Conservation (phyloP, 2,113 vertebrate genomes). For the Pteruthius melanotis region DNA sequence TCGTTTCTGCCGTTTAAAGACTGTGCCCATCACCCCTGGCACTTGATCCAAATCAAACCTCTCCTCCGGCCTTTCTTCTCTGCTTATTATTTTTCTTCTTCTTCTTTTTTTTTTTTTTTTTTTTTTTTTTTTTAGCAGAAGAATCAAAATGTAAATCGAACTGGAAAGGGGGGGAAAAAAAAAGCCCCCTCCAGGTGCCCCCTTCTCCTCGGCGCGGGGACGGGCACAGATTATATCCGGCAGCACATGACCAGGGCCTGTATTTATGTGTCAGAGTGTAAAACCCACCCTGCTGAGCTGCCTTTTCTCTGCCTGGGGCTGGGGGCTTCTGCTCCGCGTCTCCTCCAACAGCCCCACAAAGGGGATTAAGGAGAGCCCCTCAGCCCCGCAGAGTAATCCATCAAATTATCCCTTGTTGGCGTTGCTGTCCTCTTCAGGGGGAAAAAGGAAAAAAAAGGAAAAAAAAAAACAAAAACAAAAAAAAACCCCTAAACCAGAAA, state of each 20-base stretch:
- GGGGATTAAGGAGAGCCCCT: slow-evolving; percentile 79
- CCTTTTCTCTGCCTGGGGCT: slow-evolving; percentile 73
- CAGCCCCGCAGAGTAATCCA: slow-evolving; percentile 75
- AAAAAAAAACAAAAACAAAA: not conserved
- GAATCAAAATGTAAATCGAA: slow-evolving; percentile 61
- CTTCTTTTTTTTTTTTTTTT: not conserved
- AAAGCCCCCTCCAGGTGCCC: slow-evolving; percentile 36
- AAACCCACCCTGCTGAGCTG: slow-evolving; percentile 72
- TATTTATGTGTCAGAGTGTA: slow-evolving; percentile 68
- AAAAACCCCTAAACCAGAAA: not conserved
- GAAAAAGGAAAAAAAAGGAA: not conserved
- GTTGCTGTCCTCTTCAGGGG: slow-evolving; percentile 54
- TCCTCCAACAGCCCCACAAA: slow-evolving; percentile 74
- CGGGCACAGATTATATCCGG: slow-evolving; percentile 43
- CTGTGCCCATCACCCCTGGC: not conserved
- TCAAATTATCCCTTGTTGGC: slow-evolving; percentile 76
- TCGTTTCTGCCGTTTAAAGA: not conserved
- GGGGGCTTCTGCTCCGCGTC: slow-evolving; percentile 74
- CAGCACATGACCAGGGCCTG: slow-evolving; percentile 50
- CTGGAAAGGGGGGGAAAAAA: not conserved
- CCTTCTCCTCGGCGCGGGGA: not conserved
- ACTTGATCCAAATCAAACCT: not conserved
- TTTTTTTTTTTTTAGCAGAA: not conserved
- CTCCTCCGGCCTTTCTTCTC: not conserved
- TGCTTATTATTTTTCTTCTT: not conserved